Evolutionary conservation across 2,113 vertebrate species (phyloP), one percentile per base, ranked within the genome.

Genomic region (Corvus hawaiiensis): DNA sequence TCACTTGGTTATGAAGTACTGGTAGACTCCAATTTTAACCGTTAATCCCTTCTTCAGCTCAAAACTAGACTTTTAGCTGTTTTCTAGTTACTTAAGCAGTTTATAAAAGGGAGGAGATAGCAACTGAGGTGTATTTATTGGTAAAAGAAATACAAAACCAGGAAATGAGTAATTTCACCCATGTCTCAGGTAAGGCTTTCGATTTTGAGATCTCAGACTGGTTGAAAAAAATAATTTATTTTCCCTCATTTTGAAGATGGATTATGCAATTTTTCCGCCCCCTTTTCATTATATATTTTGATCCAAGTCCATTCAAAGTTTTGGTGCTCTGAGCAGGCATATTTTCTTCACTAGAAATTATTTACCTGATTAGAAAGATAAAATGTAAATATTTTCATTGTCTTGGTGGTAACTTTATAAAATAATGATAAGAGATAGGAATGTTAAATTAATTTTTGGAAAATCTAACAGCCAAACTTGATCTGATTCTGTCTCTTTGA

Each of bases 191-290:
- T 68, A 46, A 78, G 10, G 22, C 3, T 74, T 71, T 63, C 30
- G 3, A 26, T 66, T 81, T 61, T 49, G 21, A 62, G 19, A 41
- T 76, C 24, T 48, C 26, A 19, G 26, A 41, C 26, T 87, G 17
- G 6, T 30, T 66, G 21, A n/a, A 58, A 86, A 86, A 37, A 43
- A n/a, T 0, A 13, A 8, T 32, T 35, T 48, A 4, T 37, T 80
- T 73, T 54, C 24, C 49, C 19, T 81, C 6, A 16, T 81, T 81
- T 67, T 84, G 20, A 32, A 32, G 48, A 61, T 15, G 2, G 3
- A 55, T 63, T 66, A 30, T 77, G 4, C 22, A 49, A 17, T 12
- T 54, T 7, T 2, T 2, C 4, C 2, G 4, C 7, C 11, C 6
- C 1, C 4, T 28, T 58, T 62, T 43, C 28, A 39, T 72, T 37